Base-by-base conservation (phyloP, 1,140 invertebrate species). In the Druon quercuslanigerum region DNA sequence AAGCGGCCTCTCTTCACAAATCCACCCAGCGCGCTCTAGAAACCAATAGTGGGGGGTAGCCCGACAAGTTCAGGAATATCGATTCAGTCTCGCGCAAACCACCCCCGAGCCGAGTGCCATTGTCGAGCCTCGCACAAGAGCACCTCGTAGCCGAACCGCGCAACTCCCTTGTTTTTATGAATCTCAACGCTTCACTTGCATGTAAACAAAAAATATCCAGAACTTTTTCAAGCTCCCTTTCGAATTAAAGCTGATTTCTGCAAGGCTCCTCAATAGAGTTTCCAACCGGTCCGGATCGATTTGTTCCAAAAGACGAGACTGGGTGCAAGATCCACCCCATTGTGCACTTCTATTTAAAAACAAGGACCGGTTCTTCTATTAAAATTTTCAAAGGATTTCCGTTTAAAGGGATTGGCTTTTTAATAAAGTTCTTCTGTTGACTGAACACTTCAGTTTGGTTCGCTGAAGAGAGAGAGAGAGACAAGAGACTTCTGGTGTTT, bases 1-100 rank as follows among this genome's bases (percentile, higher is more conserved):
- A 46, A 46, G 40, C 40, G 40, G 40, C 40, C 6, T 9, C 60
- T 66, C 40, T 33, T n/a, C 2, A 33, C 25, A 66, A 66, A 66
- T 40, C 60, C 40, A 66, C 60, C 60, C 60, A 66, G 46, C 60
- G 12, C 60, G 60, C 60, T 66, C 60, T 66, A 66, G 60, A 66
- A 66, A 66, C 60, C 60, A 73, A 70, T 52, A 76, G 82, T 83
- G 83, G 82, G 81, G 80, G 80, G 84, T 77, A 83, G 77, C 75
- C 81, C 72, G 77, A 86, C 85, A 85, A 87, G 83, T 86, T 84
- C 79, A 85, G 85, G 51, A 80, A 80, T 87, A 88, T 88, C 86
- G 87, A 88, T 88, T 88, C 87, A 87, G 87, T 88, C 85, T 83
- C 80, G 83, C 80, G 79, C 81, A 86, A 87, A 85, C 85, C 83